Evolutionary conservation across 2,888 invertebrate genomes (phyloP).

Genomic region (Apotomis capreana): DNA sequence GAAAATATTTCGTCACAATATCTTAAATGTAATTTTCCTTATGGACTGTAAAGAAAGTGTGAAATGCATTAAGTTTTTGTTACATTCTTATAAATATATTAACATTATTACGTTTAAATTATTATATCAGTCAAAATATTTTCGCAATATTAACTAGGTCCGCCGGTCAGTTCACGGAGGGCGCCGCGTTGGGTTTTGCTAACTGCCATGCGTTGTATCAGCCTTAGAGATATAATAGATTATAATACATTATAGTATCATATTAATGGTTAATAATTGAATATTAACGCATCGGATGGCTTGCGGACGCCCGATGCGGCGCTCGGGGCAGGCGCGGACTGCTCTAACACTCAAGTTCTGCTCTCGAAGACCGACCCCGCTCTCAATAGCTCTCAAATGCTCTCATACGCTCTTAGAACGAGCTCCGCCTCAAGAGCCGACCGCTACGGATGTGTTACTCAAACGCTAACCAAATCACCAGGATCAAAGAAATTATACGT

Average conservation of each 20-base stretch:
- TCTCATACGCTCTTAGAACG: background rate
- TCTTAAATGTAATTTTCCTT: constrained; percentile 74
- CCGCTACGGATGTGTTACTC: constrained; percentile 17
- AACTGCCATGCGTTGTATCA: constrained; percentile 11
- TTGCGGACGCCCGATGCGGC: background rate
- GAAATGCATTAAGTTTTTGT: constrained; percentile 82
- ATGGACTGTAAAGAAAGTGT: constrained; percentile 82
- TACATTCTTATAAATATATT: constrained; percentile 80
- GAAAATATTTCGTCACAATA: constrained; percentile 81
- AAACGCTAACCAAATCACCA: constrained; percentile 31
- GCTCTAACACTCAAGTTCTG: constrained; percentile 10
- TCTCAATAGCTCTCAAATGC: background rate
- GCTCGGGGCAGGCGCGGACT: constrained; percentile 13
- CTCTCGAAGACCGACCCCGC: constrained; percentile 4
- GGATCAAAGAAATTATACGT: constrained; percentile 27
- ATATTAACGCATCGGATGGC: background rate
- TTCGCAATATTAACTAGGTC: constrained; percentile 69
- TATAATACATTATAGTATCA: constrained; percentile 21
- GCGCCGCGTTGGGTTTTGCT: background rate
- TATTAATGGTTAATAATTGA: constrained; percentile 31
- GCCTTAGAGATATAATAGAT: constrained; percentile 16
- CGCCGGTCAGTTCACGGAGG: constrained; percentile 18
- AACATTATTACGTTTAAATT: constrained; percentile 77
- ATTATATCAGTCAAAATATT: constrained; percentile 82
- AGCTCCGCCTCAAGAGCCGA: background rate